Percentiles rank a stretch among this genome's conserved stretches.
Evolutionary conservation across 2,888 invertebrate species (phyloP).

Genomic region (Sphecodes monilicornis): DNA sequence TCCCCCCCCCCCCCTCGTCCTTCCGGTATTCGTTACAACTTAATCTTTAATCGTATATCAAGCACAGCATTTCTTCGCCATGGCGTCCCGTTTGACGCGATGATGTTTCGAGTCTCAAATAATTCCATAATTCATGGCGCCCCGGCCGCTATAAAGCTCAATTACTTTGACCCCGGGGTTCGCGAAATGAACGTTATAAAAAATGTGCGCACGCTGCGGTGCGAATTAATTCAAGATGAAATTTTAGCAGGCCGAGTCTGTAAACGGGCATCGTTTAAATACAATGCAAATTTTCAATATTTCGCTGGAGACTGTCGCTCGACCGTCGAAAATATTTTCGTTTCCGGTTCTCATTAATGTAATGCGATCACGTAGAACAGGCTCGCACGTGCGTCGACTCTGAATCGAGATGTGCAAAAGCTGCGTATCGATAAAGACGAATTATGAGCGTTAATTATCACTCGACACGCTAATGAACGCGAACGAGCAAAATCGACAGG

Average conservation of each 20-base stretch:
- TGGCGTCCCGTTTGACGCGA: not conserved
- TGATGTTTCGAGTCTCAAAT: not conserved
- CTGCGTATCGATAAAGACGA: constrained; percentile 19
- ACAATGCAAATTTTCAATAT: constrained; percentile 54
- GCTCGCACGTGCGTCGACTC: constrained; percentile 28
- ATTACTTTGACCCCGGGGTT: not conserved
- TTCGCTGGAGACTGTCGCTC: constrained; percentile 14
- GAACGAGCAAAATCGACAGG: not conserved
- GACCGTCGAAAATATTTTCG: constrained; percentile 28
- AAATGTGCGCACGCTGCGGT: not conserved
- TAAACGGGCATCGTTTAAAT: constrained; percentile 27
- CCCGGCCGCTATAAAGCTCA: not conserved
- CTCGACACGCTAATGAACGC: not conserved
- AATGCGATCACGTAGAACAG: constrained; percentile 40
- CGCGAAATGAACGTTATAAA: not conserved
- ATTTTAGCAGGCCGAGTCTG: constrained; percentile 7
- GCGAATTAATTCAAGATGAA: constrained; percentile 16
- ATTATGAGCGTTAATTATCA: constrained; percentile 35
- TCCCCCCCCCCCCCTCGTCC: too few species aligned
- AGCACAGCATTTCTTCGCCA: not conserved
- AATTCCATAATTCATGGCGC: not conserved
- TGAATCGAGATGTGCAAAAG: not conserved
- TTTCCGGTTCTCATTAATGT: constrained; percentile 2
- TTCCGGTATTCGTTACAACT: too few species aligned
- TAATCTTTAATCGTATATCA: not conserved